phyloP scores from a whole-genome alignment of 2,888 invertebrate genomes.

The Eupithecia vulgata region DNA sequence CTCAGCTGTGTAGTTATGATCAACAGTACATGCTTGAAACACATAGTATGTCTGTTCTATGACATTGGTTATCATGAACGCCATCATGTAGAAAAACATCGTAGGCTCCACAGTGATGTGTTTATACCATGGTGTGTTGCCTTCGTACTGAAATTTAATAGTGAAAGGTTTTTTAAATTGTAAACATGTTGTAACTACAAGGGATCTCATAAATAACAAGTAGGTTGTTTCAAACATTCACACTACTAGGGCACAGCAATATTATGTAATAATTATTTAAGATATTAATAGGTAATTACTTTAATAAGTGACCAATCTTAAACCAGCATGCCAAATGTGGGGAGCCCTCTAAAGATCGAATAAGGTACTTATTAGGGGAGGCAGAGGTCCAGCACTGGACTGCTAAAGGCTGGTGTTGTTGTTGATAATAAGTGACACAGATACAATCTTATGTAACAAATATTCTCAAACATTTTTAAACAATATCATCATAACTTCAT shows the following conservation, averaged over 20 bases:
- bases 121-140: slow-evolving; percentile 67
- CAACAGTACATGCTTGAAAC: slow-evolving; percentile 89
- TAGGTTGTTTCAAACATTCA: no score
- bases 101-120: slow-evolving; percentile 92
- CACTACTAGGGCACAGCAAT: no score
- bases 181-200: no score
- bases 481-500: neutral
- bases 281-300: no score
- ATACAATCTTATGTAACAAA: neutral
- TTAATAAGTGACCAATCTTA: neutral
- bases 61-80: slow-evolving; percentile 91
- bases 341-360: neutral
- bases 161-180: no score
- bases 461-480: neutral
- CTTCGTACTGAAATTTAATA: slow-evolving; percentile 48
- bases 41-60: slow-evolving; percentile 92
- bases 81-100: slow-evolving; percentile 95
- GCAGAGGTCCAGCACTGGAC: neutral
- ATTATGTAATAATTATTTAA: no score
- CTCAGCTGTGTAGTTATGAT: slow-evolving; percentile 87
- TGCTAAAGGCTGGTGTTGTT: neutral
- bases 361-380: neutral
- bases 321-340: neutral
- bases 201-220: no score
- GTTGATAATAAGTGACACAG: neutral